phyloP scores from a whole-genome alignment of 1,140 invertebrate species.

The Diplogasteroides magnus region DNA sequence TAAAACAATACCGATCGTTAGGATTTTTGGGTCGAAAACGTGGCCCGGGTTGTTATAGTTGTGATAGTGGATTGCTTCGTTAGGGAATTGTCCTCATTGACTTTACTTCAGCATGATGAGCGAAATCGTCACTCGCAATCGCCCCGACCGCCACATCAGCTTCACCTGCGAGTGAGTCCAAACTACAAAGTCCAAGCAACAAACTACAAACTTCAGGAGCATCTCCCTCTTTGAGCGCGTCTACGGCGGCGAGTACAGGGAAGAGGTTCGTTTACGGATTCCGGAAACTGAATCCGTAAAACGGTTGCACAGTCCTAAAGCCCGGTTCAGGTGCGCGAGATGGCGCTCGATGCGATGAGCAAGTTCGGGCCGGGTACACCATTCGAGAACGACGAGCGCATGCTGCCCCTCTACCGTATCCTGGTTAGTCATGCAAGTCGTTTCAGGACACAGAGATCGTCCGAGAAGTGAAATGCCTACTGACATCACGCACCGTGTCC shows the following conservation, averaged over 20 bases:
- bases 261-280: background rate
- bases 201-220: background rate
- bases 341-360: background rate
- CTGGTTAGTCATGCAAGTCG: background rate
- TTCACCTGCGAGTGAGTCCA: background rate
- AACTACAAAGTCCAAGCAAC: background rate
- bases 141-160: background rate
- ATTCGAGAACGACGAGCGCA: background rate
- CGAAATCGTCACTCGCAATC: background rate
- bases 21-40: too few relatives aligned
- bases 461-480: too few relatives aligned
- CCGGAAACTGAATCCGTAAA: too few relatives aligned
- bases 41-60: too few relatives aligned
- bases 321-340: background rate
- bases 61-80: too few relatives aligned
- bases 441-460: too few relatives aligned
- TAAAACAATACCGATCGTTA: too few relatives aligned
- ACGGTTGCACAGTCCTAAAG: background rate
- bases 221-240: background rate
- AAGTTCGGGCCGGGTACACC: background rate
- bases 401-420: background rate
- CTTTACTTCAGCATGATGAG: background rate
- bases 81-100: background rate
- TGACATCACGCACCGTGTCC: too few relatives aligned
- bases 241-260: background rate